Evolutionary conservation across 2,113 vertebrate genomes (phyloP).

Genomic region (Benthochromis sp.): DNA sequence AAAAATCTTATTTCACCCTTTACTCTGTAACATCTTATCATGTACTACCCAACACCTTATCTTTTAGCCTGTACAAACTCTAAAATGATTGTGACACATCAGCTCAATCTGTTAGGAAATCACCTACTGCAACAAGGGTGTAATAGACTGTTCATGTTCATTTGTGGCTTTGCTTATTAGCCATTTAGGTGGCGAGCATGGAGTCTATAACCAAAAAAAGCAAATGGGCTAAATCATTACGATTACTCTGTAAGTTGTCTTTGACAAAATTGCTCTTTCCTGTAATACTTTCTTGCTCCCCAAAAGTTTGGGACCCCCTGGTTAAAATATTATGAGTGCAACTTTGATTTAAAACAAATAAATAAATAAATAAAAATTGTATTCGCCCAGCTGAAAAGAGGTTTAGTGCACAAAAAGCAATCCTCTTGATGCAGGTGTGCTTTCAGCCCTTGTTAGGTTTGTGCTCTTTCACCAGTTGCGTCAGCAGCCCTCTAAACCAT

Average conservation of each 20-base stretch:
- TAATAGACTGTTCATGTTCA: not conserved
- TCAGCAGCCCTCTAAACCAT: not conserved
- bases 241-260: not conserved
- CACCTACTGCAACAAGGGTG: not conserved
- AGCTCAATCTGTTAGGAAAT: not conserved
- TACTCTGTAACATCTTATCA: not conserved
- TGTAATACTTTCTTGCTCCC: not conserved
- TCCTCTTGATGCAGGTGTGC: not conserved
- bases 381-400: not conserved
- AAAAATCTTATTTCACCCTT: not conserved
- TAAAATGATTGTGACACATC: not conserved
- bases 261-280: not conserved
- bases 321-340: not conserved
- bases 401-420: not conserved
- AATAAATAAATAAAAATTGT: not conserved
- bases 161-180: not conserved
- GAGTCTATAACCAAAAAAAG: not conserved
- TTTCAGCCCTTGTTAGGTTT: not conserved
- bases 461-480: not conserved
- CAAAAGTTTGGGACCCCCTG: not conserved
- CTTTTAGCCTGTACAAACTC: not conserved
- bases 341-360: not conserved
- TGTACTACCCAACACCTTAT: not conserved
- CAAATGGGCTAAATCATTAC: accelerated
- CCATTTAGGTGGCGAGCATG: accelerated